Evolutionary conservation across 2,888 invertebrate species (phyloP).

Genomic region (Pseudeuparius sepicola): DNA sequence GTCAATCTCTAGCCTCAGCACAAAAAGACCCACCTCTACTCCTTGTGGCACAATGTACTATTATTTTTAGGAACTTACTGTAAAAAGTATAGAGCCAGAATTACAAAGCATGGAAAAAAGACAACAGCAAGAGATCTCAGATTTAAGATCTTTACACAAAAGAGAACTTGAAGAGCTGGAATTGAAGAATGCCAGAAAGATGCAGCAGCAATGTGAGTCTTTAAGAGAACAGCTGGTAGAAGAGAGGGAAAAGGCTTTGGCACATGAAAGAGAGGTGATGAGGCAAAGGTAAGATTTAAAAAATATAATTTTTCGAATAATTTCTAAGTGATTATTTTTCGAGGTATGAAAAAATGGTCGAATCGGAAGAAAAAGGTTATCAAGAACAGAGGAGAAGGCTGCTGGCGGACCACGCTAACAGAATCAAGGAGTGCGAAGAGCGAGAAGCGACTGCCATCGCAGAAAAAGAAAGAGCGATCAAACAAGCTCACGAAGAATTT

Average conservation of each 20-base stretch:
- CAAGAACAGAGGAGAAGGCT: slow-evolving; percentile 46
- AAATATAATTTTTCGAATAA: slow-evolving; percentile 2
- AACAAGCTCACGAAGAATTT: slow-evolving; percentile 41
- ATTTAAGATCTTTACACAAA: slow-evolving; percentile 56
- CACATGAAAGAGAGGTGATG: slow-evolving; percentile 50
- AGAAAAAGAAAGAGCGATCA: slow-evolving; percentile 42
- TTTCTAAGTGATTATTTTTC: slow-evolving; percentile 9
- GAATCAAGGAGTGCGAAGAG: slow-evolving; percentile 40
- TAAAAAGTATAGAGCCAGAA: slow-evolving; percentile 80
- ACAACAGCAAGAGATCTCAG: slow-evolving; percentile 57
- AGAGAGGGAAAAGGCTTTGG: slow-evolving; percentile 52
- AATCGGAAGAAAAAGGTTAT: slow-evolving; percentile 45
- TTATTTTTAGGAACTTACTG: slow-evolving; percentile 63
- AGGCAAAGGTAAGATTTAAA: slow-evolving; percentile 40
- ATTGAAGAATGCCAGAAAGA: slow-evolving; percentile 48
- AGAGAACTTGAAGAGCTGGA: slow-evolving; percentile 56
- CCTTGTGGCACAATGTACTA: too few relatives aligned
- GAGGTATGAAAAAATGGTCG: slow-evolving; percentile 46
- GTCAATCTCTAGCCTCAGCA: too few relatives aligned
- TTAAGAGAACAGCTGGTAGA: slow-evolving; percentile 50
- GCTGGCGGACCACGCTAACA: slow-evolving; percentile 39
- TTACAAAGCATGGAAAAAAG: slow-evolving; percentile 64
- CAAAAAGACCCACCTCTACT: too few relatives aligned
- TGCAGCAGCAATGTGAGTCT: slow-evolving; percentile 50
- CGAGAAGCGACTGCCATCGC: slow-evolving; percentile 37